Conservation (phyloP, 2,113 vertebrate species). For the Ptilorrhoa leucosticta region DNA sequence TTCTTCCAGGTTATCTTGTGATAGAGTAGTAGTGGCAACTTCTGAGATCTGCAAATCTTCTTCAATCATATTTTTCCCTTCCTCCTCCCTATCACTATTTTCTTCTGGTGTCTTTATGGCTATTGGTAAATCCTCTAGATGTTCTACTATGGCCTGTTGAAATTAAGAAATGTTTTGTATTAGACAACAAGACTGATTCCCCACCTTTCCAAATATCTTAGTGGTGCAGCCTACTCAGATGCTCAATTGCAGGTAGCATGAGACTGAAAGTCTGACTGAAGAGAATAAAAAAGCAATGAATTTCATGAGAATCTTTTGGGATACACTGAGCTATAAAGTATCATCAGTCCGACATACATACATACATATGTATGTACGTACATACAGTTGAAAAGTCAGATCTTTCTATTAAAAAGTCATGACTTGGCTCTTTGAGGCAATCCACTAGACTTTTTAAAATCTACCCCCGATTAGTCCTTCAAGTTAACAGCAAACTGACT, state of each 20-base stretch:
- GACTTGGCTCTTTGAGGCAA: background rate
- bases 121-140: background rate
- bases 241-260: background rate
- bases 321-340: background rate
- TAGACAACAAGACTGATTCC: background rate
- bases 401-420: background rate
- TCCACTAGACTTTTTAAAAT: background rate
- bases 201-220: background rate
- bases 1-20: constrained; percentile 63
- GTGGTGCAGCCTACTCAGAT: background rate
- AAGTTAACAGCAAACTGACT: background rate
- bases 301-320: background rate
- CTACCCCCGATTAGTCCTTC: background rate
- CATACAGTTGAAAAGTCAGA: background rate
- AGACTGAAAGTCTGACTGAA: background rate
- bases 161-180: background rate
- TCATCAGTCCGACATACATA: background rate
- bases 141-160: background rate
- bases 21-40: background rate
- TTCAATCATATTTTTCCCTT: constrained; percentile 45
- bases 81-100: constrained; percentile 57
- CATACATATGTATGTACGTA: background rate
- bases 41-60: constrained; percentile 50
- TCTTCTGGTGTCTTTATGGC: background rate
- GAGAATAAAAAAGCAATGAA: background rate